phyloP scores from a whole-genome alignment of 2,797 vertebrate species.

The Micromesistius poutassou region DNA sequence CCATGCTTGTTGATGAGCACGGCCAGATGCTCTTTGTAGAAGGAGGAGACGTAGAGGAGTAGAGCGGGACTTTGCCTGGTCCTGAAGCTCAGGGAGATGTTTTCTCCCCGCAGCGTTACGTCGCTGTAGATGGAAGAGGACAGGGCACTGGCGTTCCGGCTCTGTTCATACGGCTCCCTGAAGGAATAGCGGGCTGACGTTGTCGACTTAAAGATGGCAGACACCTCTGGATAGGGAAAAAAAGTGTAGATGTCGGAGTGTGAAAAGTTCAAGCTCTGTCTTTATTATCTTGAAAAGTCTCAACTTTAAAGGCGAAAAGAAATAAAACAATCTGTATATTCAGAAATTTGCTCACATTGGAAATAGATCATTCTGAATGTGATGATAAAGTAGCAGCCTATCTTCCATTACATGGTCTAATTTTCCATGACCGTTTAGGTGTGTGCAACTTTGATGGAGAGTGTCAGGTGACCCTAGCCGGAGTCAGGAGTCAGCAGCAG shows the following conservation, averaged over 20 bases:
- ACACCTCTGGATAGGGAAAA: slow-evolving; percentile 39
- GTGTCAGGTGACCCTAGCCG: background rate
- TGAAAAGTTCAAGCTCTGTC: background rate
- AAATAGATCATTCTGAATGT: background rate
- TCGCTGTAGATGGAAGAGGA: slow-evolving; percentile 84
- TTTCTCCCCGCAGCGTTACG: slow-evolving; percentile 76
- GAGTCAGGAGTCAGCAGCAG: background rate
- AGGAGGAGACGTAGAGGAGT: slow-evolving; percentile 81
- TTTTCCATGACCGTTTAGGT: background rate
- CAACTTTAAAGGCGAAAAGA: background rate
- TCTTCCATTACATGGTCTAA: too few relatives aligned
- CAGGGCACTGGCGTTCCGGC: slow-evolving; percentile 71
- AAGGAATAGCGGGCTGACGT: slow-evolving; percentile 83
- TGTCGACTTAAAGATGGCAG: slow-evolving; percentile 81
- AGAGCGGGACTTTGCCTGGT: slow-evolving; percentile 80
- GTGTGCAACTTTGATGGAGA: background rate
- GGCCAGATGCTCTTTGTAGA: slow-evolving; percentile 83
- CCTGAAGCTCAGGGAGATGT: slow-evolving; percentile 81
- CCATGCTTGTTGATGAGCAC: slow-evolving; percentile 84
- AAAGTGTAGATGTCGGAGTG: background rate
- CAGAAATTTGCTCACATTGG: background rate
- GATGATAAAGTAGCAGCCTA: background rate
- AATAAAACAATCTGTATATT: background rate
- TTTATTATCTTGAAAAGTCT: background rate
- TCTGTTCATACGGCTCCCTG: slow-evolving; percentile 80